Base-by-base conservation (phyloP, 64 coral and sea anemone genomes). In the Stichodactyla mertensii region DNA sequence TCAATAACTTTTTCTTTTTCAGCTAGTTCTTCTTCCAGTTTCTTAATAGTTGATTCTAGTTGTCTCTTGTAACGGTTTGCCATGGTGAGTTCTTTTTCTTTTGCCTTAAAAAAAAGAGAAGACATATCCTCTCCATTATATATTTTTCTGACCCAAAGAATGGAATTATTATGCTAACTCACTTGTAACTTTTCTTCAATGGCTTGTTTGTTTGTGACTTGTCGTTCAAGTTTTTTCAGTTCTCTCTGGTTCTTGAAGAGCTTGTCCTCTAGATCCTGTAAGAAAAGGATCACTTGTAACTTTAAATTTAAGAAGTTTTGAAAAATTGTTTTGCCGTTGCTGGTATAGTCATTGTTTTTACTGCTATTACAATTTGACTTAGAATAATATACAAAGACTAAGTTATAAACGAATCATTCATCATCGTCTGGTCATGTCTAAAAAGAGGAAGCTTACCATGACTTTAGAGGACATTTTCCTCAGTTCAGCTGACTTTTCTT, bases 251-350 rank as follows among this genome's bases (percentile, higher is more conserved):
- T n/a, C 20, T 96, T 87, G 55, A 96, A 71, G 7, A 96, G 51
- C 59, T 96, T 89, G 19, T 96, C 94, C 84, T 96, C 94, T 16
- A 96, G 82, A 55, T 96, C 94, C 94, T 96, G 13, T 56, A 27
- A 36, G 12, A 57, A 57, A 19, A 57, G 8, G 19, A 16, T 6
- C 23, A 57, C 0, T 10, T 87, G 26, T 45, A 45, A 45, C 36
- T 45, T 45, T 45, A 2, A 45, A 45, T 45, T 45, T 45, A 45
- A 45, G 36, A 45, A 45, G 36, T 45, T 45, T 36, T 36, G 31
- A 36, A 36, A 36, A 36, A 36, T 36, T 36, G 31, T 36, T 36
- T 45, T 45, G 36, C 36, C 3, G 36, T 45, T 45, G 36, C 36
- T 45, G 36, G 36, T 45, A 4, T 45, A 45, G 36, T 45, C 36